phyloP scores from a whole-genome alignment of 2,113 vertebrate species.

The Eptatretus burgeri region DNA sequence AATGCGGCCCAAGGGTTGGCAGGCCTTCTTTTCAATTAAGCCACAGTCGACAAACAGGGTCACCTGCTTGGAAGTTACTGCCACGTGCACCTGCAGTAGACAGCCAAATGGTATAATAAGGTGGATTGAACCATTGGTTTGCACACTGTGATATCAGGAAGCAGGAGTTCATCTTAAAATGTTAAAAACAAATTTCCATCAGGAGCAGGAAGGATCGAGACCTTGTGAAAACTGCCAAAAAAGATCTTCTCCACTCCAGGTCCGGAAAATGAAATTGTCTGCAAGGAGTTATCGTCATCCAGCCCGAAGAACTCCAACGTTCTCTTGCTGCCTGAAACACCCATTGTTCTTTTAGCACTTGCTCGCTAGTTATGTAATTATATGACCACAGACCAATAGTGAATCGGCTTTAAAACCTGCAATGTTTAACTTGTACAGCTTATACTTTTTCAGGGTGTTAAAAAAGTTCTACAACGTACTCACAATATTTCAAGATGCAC shows the following conservation, averaged over 20 bases:
- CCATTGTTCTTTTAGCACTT: neutral
- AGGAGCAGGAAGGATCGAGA: slow-evolving; percentile 12
- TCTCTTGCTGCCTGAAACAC: slow-evolving; percentile 27
- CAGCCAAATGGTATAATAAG: too few relatives aligned
- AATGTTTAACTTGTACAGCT: too few relatives aligned
- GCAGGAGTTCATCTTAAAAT: too few relatives aligned
- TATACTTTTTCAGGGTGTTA: slow-evolving; percentile 3
- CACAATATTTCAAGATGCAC: neutral
- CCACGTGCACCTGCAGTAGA: slow-evolving; percentile 37
- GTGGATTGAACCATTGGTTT: too few relatives aligned
- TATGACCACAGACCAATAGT: too few relatives aligned
- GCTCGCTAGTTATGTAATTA: too few relatives aligned
- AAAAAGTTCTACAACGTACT: neutral
- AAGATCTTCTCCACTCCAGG: slow-evolving; percentile 49
- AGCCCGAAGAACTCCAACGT: slow-evolving; percentile 50
- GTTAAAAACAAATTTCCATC: too few relatives aligned
- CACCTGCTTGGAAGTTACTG: slow-evolving; percentile 32
- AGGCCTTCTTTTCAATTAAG: slow-evolving; percentile 30
- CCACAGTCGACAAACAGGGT: slow-evolving; percentile 51
- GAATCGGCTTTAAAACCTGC: too few relatives aligned
- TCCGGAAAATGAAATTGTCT: slow-evolving; percentile 51
- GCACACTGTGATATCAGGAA: too few relatives aligned
- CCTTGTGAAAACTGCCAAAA: slow-evolving; percentile 88
- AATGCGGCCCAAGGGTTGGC: slow-evolving; percentile 22
- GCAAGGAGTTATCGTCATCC: slow-evolving; percentile 39